These are phyloP conservation scores for Acromyrmex heyeri DNA, from an alignment of 1,140 invertebrate species.

Conservation along the genomic window DNA sequence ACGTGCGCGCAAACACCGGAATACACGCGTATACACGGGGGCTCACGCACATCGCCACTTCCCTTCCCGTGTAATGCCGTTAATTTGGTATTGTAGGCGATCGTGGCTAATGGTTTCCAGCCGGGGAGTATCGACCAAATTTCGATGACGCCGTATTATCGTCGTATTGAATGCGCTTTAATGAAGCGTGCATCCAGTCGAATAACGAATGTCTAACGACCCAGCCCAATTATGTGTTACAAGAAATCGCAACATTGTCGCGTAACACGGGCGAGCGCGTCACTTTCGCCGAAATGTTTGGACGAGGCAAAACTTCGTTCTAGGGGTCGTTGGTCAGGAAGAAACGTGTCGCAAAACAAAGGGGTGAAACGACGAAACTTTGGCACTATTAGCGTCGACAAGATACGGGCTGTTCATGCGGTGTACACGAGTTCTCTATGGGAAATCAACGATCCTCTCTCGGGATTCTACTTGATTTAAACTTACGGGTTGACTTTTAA, in stretches of 20 bases:
- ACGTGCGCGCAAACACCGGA: neutral
- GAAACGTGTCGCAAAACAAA: slow-evolving; percentile 18
- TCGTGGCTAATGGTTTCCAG: slow-evolving; percentile 60
- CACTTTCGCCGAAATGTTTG: slow-evolving; percentile 48
- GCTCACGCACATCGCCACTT: slow-evolving; percentile 39
- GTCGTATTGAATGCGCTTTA: slow-evolving; percentile 55
- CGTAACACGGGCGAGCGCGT: neutral
- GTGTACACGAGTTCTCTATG: neutral
- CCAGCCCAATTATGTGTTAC: slow-evolving; percentile 19
- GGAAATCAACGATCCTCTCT: slow-evolving; percentile 31
- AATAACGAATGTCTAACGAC: slow-evolving; percentile 39
- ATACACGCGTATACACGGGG: neutral
- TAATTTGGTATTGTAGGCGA: slow-evolving; percentile 64
- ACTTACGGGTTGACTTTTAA: slow-evolving; percentile 11
- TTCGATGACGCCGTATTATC: slow-evolving; percentile 62
- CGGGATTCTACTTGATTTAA: slow-evolving; percentile 18
- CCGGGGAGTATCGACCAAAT: slow-evolving; percentile 56
- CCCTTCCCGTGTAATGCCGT: slow-evolving; percentile 57
- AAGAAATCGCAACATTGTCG: neutral
- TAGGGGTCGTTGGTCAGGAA: slow-evolving; percentile 26
- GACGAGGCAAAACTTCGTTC: slow-evolving; percentile 29
- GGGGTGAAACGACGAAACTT: slow-evolving; percentile 41
- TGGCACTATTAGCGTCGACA: slow-evolving; percentile 42
- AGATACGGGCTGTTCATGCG: slow-evolving; percentile 12
- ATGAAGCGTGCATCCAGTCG: slow-evolving; percentile 55